Evolutionary conservation across 2,888 invertebrate species (phyloP).

Genomic region (Drosophila formosana): DNA sequence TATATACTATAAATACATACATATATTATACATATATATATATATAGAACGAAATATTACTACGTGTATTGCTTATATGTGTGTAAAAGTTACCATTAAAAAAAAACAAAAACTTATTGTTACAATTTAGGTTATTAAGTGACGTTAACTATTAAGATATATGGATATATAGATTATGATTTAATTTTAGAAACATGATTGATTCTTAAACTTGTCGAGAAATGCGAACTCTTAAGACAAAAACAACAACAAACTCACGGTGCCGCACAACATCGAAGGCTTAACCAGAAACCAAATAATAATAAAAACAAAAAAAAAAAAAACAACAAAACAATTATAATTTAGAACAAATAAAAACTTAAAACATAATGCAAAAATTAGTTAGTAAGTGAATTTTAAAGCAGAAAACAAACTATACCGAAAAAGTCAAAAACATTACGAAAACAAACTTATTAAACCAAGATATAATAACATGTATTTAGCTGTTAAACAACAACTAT

Average conservation of each 20-base stretch:
- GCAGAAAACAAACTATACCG: slow-evolving; percentile 63
- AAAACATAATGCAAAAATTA: slow-evolving; percentile 59
- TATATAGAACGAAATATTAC: slow-evolving; percentile 63
- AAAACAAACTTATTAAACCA: slow-evolving; percentile 37
- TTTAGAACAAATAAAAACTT: slow-evolving; percentile 42
- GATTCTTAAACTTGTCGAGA: slow-evolving; percentile 79
- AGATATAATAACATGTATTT: slow-evolving; percentile 71
- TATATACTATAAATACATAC: slow-evolving; percentile 58
- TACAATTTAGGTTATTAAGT: slow-evolving; percentile 77
- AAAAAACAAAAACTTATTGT: slow-evolving; percentile 63
- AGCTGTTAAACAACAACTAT: slow-evolving; percentile 75
- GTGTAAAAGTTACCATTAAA: slow-evolving; percentile 63
- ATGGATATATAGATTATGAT: slow-evolving; percentile 70
- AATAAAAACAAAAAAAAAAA: slow-evolving; percentile 11
- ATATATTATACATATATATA: slow-evolving; percentile 34
- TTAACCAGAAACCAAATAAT: slow-evolving; percentile 67
- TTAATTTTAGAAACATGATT: slow-evolving; percentile 63
- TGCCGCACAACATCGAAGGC: slow-evolving; percentile 63
- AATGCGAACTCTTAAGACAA: slow-evolving; percentile 68
- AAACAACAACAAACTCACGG: slow-evolving; percentile 52
- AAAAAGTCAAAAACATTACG: slow-evolving; percentile 47
- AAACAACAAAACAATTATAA: slow-evolving; percentile 62
- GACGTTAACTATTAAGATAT: slow-evolving; percentile 68
- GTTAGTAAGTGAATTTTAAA: slow-evolving; percentile 76
- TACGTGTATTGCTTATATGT: slow-evolving; percentile 71